Conservation (phyloP, 2,888 invertebrate genomes). For the Protodeltote pygarga region DNA sequence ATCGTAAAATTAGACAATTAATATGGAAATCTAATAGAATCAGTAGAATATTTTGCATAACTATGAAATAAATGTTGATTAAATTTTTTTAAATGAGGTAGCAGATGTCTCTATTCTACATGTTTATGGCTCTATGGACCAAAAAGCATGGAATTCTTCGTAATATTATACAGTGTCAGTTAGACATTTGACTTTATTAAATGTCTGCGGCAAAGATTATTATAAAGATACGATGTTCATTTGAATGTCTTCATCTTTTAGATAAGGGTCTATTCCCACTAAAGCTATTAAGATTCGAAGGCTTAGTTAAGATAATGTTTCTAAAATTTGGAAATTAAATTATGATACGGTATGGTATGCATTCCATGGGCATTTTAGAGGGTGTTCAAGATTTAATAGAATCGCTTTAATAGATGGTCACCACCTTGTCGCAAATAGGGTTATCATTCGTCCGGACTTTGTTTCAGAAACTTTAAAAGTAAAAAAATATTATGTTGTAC, state of each 20-base stretch:
- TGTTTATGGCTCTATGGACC: conserved; percentile 22
- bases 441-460: too few species aligned
- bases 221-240: conserved; percentile 32
- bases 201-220: conserved; percentile 21
- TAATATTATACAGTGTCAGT: conserved; percentile 31
- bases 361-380: too few species aligned
- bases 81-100: conserved; percentile 18
- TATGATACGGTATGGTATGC: conserved; percentile 7
- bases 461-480: too few species aligned
- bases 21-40: conserved; percentile 23
- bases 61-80: conserved; percentile 1
- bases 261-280: too few species aligned
- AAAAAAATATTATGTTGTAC: too few species aligned
- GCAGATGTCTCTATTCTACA: conserved; percentile 25
- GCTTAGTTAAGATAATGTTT: conserved; percentile 21
- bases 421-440: too few species aligned
- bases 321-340: conserved; percentile 8
- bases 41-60: not conserved
- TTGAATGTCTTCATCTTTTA: conserved; percentile 31
- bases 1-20: too few species aligned
- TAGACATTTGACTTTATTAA: conserved; percentile 33
- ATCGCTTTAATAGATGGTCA: too few species aligned
- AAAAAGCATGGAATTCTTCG: conserved; percentile 15
- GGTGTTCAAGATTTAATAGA: too few species aligned
- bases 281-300: conserved; percentile 19